Base-by-base conservation (phyloP, 2,888 invertebrate species). In the Archips crataeganus region DNA sequence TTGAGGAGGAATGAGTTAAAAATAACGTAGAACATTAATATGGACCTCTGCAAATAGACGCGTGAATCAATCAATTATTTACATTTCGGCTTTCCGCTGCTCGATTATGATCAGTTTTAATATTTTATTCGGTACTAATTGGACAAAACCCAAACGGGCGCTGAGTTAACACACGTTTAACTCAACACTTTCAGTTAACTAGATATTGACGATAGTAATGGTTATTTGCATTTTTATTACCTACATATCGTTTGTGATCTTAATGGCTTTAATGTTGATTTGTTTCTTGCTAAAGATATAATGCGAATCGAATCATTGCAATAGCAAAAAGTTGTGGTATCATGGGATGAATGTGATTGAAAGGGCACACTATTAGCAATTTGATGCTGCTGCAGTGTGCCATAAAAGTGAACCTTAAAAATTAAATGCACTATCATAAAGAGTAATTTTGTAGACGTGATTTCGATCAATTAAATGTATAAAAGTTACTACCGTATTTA, bases 151-250 rank as follows among this genome's bases (percentile, higher is more conserved):
- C 42, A 32, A 47, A 39, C 15, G 47, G 65, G 11, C 11, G 36
- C 39, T 39, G 39, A n/a, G 15, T 65, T 36, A 60, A 60, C 15
- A 15, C 13, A 13, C 39, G 47, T 60, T 65, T 32, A 65, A 65
- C 65, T 71, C 39, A 39, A 70, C 34, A 60, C 60, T 39, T 39
- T 36, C 57, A 36, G 70, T 49, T 71, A 71, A 71, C 59, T 70
- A 71, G 59, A 39, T 71, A 60, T 60, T 65, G 60, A 57, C 15
- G 34, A n/a, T 64, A 42, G 23, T 71, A 71, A 71, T 65, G 32
- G 49, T 0, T 71, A 65, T 71, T 71, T 71, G 60, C 60, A 71
- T 47, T 23, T 10, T 59, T 64, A 63, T 64, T 49, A 54, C 32
- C 36, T 32, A 39, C 62, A 49, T 62, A 15, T 15, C 36, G 36